Evolutionary conservation across 2,797 vertebrate species (phyloP), one percentile per base, ranked within the genome.

Genomic region (Arrhamphus sclerolepis): DNA sequence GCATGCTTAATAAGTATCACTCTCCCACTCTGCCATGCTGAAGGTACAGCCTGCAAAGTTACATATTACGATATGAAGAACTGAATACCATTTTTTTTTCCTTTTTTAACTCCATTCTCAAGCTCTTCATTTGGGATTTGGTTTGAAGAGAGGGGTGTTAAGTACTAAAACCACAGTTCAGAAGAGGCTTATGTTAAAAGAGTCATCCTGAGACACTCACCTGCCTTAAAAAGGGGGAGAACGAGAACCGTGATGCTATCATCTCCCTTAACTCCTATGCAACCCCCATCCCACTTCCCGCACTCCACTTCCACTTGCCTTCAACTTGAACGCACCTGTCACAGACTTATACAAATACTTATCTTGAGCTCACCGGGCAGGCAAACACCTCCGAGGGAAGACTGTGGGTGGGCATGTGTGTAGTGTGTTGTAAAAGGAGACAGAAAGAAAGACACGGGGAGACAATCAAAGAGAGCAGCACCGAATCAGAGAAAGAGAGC

Each of bases 161-260:
- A 91, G 89, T 80, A 84, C 81, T 90, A 83, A 89, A 90, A 91
- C 80, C 81, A 89, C 82, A 88, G 87, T 89, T 89, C 87, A 92
- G 90, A 89, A 87, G 89, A 87, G 85, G 90, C 90, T 93, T 92
- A 92, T 88, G 87, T 89, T 90, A 87, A 90, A 85, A 59, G 75
- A 92, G 88, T 87, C 84, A 90, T 88, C 86, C 80, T 71, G 72
- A 91, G 88, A 89, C 83, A 86, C 86, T 87, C 82, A 80, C 75
- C 81, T 56, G 79, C 82, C 82, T 84, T 80, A 82, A 87, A 83
- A 81, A 73, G 83, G 65, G 52, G 22, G 54, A 66, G 73, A 72
- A 34, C 58, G 77, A 78, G 78, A 78, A 78, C 56, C 38, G 59
- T 66, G 85, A 90, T 90, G 72, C 76, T 85, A 89, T 90, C 87